Evolutionary conservation across 2,888 invertebrate species (phyloP), one percentile per base, ranked within the genome.

Genomic region (Mythimna lalbum): DNA sequence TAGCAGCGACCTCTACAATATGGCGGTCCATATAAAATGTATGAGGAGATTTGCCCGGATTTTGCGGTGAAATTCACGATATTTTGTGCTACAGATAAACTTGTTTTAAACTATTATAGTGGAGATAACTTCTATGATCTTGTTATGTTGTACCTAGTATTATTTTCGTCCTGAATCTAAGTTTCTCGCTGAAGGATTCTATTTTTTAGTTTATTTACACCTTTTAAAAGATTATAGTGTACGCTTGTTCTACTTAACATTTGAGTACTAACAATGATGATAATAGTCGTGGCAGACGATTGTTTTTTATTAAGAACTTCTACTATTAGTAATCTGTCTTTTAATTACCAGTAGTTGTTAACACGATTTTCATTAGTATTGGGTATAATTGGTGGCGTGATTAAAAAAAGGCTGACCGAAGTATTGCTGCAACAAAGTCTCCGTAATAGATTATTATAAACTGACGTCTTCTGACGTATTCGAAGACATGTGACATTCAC

Each of bases 21-120:
- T 36, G 49, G 53, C 14, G 21, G 31, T 64, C 64, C 78, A 78
- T 78, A 67, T 67, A 81, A 76, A 67, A 81, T 78, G 81, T 71
- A 78, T 76, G 81, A 81, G 77, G 23, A 36, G 50, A 56, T 70
- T 71, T 36, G 52, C n/a, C n/a, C 12, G 55, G 57, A 39, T 69
- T 63, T 17, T 60, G 76, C 63, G 70, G 27, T 59, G 17, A 57
- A 50, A 76, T 65, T 62, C 63, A 19, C 21, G 17, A 62, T 67
- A 63, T 65, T 65, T 33, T 49, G 52, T 52, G 39, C 19, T 61
- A 61, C 17, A 63, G 55, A 43, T 49, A 49, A 49, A 4, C 36
- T 43, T 63, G 21, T 60, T 71, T n/a, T 17, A 62, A 57, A 59
- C 52, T 49, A 53, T 56, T 53, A 39, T 12, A 9, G 49, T 49